Base-by-base conservation (phyloP, 2,888 invertebrate genomes). In the Elmis aenea region DNA sequence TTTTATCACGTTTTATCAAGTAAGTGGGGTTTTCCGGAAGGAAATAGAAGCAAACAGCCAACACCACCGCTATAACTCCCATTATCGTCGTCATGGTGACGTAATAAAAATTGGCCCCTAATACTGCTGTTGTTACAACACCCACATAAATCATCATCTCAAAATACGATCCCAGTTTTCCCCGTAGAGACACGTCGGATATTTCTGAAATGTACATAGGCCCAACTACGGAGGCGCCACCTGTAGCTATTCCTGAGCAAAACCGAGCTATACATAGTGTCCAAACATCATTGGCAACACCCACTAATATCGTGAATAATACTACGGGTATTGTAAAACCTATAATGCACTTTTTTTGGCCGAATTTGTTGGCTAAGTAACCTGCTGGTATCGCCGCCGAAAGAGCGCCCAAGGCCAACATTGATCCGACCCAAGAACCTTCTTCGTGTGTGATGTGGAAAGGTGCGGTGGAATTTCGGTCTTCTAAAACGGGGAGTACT, bases 131-230 rank as follows among this genome's bases (percentile, higher is more conserved):
- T 43, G 81, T 68, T 1, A 90, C 69, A 46, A 90, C 87, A n/a
- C 91, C 91, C 3, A 81, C 62, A 0, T 82, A 81, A 9, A 85
- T 68, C 57, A 82, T 76, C 21, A 85, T 66, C 54, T 90, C 90
- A 63, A 89, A 87, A 60, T 82, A 75, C 0, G 88, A 80, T 1
- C 90, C 88, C n/a, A 91, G 67, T 0, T 82, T 75, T 1, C 90
- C 91, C 36, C 89, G 74, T 52, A 85, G 76, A 16, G 81, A 79
- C 0, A 81, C 79, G 56, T 88, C 85, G 0, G 87, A 82, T 14
- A 87, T 83, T 68, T 92, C 91, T 0, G 83, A 81, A 14, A 90
- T 80, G 62, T 89, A 91, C 70, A 88, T 83, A 0, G 90, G 88
- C 0, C 83, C 83, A 3, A 83, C 74, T 1, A 89, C 85, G 55